Base-by-base conservation (phyloP, 2,888 invertebrate species). In the Lasioglossum oenotherae region DNA sequence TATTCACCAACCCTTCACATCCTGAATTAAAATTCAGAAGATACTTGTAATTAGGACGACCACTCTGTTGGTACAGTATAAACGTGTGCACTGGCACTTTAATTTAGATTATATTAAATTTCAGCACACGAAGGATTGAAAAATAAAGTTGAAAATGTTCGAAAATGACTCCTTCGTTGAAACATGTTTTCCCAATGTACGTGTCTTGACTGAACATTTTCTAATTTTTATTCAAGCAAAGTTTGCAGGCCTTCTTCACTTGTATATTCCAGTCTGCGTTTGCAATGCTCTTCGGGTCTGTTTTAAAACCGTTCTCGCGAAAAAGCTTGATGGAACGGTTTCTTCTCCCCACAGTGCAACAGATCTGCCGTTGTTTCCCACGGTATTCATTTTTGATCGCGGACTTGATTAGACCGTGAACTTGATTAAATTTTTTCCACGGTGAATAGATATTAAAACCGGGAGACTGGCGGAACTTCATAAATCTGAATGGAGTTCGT, bases 381-480 rank as follows among this genome's bases (percentile, higher is more conserved):
- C 3, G 71, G 53, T 35, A 44, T 84, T 77, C 77, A 78, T 80
- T 80, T 74, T 80, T 74, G 53, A 85, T 80, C 69, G 75, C 5
- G 10, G 46, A 14, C 76, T 64, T 77, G 80, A 74, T 85, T 84
- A 85, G 31, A 77, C 67, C 46, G 71, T 23, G 31, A 14, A 79
- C 75, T 76, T 84, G 84, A 85, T 85, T 85, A 84, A 84, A 80
- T 64, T 74, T 84, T 80, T 69, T 76, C n/a, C 71, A 41, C 71
- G 41, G 0, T n/a, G 79, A 46, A 78, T 64, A 57, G 78, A 84
- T 78, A 82, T 78, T 83, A 60, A 74, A 83, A 44, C 60, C 41
- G 31, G 38, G 41, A 53, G 10, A 69, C 64, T 23, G 14, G 60
- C 23, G 35, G 41, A 69, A 74, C 44, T 78, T 84, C 77, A 80